Conservation (phyloP, 2,113 vertebrate species). For the Cynoglossus semilaevis region DNA sequence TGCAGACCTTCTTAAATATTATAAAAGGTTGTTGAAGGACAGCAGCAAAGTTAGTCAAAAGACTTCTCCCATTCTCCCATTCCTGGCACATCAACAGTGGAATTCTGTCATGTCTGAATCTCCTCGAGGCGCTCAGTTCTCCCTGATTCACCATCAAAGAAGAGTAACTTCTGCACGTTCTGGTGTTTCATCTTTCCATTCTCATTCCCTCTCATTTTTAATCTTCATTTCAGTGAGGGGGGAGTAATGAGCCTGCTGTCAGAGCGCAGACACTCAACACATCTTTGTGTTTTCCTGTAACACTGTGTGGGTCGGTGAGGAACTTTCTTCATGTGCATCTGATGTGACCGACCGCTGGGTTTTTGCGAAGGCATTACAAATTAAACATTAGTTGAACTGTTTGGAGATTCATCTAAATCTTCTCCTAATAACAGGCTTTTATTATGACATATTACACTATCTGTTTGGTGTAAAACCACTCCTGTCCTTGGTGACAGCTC, state of each 20-base stretch:
- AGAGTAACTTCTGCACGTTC: slow-evolving; percentile 15
- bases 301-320: too few relatives aligned
- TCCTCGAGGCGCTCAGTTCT: slow-evolving; percentile 38
- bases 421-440: too few relatives aligned
- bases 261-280: slow-evolving; percentile 7
- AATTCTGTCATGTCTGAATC: slow-evolving; percentile 32
- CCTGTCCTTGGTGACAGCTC: too few relatives aligned
- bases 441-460: too few relatives aligned
- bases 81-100: slow-evolving; percentile 30
- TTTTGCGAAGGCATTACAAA: too few relatives aligned
- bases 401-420: too few relatives aligned
- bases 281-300: too few relatives aligned
- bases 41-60: slow-evolving; percentile 20
- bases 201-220: slow-evolving; percentile 20
- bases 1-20: slow-evolving; percentile 2
- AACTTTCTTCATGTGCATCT: too few relatives aligned
- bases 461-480: too few relatives aligned
- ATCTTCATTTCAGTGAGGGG: slow-evolving; percentile 13
- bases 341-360: too few relatives aligned
- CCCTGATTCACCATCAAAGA: slow-evolving; percentile 41
- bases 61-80: slow-evolving; percentile 17
- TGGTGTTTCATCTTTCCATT: slow-evolving; percentile 21
- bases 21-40: slow-evolving; percentile 27
- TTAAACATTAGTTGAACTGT: too few relatives aligned
- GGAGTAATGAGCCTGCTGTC: slow-evolving; percentile 14